Base-by-base conservation (phyloP, 2,888 invertebrate genomes). In the Andrena praecox region DNA sequence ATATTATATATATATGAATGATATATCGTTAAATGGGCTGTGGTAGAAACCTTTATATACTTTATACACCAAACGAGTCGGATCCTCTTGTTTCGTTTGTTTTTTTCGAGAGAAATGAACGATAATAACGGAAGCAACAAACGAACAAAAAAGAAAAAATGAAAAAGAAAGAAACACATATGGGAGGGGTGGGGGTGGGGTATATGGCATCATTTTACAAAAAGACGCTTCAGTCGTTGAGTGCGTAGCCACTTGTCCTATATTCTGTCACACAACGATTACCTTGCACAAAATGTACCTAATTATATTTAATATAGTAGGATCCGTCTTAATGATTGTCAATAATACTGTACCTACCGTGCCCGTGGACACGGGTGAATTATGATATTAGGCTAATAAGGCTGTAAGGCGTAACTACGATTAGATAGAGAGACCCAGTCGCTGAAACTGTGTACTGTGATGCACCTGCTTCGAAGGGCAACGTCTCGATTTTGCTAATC, bases 21-120 rank as follows among this genome's bases (percentile, higher is more conserved):
- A 90, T 91, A 91, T 90, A 92, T 92, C 92, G 90, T 93, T 93
- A 91, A 93, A 93, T 93, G 91, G 93, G 93, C 93, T 93, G 93
- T 93, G 93, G 93, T 93, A 93, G 91, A 91, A 77, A 93, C 87
- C 91, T 92, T 92, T 91, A 90, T 92, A 91, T 91, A 92, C 89
- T 90, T 84, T 88, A 85, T 85, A 79, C 85, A 79, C 79, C 72
- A 74, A 63, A 76, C 75, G 84, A 86, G 82, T 88, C 79, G 80
- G 75, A 85, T 87, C 84, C 78, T 86, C 81, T 74, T 82, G 74
- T 81, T 84, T 84, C 69, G 84, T 80, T 87, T 82, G 64, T 77
- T 66, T 81, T 42, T 42, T 70, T 81, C 67, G 66, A 54, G 70
- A 77, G 71, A 68, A 71, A 72, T 63, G 66, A 81, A 62, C 48